Percentiles rank a stretch among this genome's conserved stretches.
Evolutionary conservation across 1,140 invertebrate genomes (phyloP).

Genomic region (Holotrichia oblita): DNA sequence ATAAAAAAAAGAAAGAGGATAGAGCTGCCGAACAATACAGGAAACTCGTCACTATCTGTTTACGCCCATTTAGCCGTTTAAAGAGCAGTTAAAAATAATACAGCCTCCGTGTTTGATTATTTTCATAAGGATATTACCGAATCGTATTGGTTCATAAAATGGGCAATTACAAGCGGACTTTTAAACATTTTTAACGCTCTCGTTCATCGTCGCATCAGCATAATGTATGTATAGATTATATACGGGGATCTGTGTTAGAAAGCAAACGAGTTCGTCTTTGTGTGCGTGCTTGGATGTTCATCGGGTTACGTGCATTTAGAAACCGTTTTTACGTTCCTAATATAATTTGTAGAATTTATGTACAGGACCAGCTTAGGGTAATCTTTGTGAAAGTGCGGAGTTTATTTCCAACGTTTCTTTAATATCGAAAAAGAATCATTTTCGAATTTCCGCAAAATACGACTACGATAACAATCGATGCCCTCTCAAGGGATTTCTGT

Average conservation of each 20-base stretch:
- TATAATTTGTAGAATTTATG: not conserved
- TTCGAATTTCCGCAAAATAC: too few species aligned
- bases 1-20: not conserved
- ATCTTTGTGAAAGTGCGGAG: too few species aligned
- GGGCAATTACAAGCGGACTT: constrained; percentile 39
- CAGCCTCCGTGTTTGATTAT: constrained; percentile 43
- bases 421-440: too few species aligned
- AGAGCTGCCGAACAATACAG: constrained; percentile 40
- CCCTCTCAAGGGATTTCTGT: too few species aligned
- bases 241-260: not conserved
- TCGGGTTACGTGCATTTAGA: constrained; percentile 2
- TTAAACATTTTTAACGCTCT: constrained; percentile 38
- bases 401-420: too few species aligned
- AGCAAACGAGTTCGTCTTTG: too few species aligned
- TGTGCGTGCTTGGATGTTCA: too few species aligned
- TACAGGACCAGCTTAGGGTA: not conserved
- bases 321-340: not conserved
- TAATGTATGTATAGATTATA: not conserved
- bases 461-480: too few species aligned
- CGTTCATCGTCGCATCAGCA: constrained; percentile 20
- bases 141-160: constrained; percentile 42
- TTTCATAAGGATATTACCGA: constrained; percentile 40
- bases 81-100: constrained; percentile 46
- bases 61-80: constrained; percentile 44
- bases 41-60: constrained; percentile 44